Evolutionary conservation across 53 echinoderm and acorn worm species (phyloP).

Genomic region (Crossaster papposus): DNA sequence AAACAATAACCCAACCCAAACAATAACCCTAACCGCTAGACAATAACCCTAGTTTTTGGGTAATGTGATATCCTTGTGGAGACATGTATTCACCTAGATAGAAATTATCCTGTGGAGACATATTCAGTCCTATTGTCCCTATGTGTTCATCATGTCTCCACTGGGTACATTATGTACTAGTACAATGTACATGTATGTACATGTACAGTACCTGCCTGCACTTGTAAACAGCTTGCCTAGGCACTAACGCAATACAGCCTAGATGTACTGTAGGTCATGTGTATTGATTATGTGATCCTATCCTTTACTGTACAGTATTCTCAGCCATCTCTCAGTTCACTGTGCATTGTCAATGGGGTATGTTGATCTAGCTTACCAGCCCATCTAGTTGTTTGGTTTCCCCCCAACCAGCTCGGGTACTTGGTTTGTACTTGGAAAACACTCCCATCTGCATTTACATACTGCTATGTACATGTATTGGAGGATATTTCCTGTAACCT

Average conservation of each 20-base stretch:
- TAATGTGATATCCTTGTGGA: too few species aligned
- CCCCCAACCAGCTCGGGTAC: not conserved
- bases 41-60: too few species aligned
- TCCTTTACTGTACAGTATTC: too few species aligned
- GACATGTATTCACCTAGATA: too few species aligned
- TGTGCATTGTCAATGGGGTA: slow-evolving; percentile 7
- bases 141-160: not conserved
- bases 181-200: slow-evolving; percentile 30
- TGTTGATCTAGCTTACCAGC: slow-evolving; percentile 7
- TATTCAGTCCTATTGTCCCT: too few species aligned
- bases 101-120: too few species aligned
- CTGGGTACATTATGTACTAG: slow-evolving; percentile 27
- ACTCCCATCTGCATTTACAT: not conserved
- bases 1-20: too few species aligned
- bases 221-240: too few species aligned
- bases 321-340: not conserved
- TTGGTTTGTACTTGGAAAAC: not conserved
- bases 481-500: not conserved
- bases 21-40: too few species aligned
- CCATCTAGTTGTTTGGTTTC: not conserved
- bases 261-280: slow-evolving; percentile 13
- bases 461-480: not conserved
- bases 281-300: not conserved
- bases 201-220: too few species aligned
- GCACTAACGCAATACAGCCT: too few species aligned